A percentile compares a stretch with the other conserved stretches of the same genome.
Evolutionary conservation across 2,888 invertebrate genomes (phyloP).

Genomic region (Argynnis bischoffii): DNA sequence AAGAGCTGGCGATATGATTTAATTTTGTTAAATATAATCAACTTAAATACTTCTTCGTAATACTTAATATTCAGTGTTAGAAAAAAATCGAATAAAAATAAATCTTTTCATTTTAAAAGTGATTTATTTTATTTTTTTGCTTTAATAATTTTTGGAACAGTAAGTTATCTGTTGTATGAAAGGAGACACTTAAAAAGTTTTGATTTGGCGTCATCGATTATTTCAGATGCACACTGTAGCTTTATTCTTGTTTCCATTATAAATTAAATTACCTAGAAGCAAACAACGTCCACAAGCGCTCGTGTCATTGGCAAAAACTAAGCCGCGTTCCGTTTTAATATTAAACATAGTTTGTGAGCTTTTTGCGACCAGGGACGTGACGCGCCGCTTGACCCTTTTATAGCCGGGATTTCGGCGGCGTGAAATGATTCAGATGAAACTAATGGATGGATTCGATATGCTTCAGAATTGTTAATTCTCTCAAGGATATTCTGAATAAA

Average conservation of each 20-base stretch:
- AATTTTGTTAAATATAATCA: no score
- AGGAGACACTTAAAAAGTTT: slow-evolving; percentile 3
- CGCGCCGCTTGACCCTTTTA: slow-evolving; percentile 78
- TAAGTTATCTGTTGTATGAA: background rate
- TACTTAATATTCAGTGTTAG: no score
- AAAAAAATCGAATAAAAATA: no score
- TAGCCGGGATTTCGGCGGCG: slow-evolving; percentile 62
- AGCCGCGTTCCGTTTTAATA: slow-evolving; percentile 72
- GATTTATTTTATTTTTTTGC: no score
- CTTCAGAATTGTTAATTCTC: slow-evolving; percentile 31
- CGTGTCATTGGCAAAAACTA: slow-evolving; percentile 46
- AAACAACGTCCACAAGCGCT: slow-evolving; percentile 34
- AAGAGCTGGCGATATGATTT: no score
- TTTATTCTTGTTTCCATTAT: slow-evolving; percentile 26
- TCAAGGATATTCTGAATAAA: slow-evolving; percentile 5
- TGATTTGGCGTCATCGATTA: slow-evolving; percentile 14
- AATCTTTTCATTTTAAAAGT: no score
- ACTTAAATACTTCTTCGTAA: no score
- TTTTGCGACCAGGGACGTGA: slow-evolving; percentile 69
- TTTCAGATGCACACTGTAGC: slow-evolving; percentile 2
- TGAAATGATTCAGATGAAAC: slow-evolving; percentile 44
- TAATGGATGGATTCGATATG: slow-evolving; percentile 45
- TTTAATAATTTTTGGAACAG: no score
- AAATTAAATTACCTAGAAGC: slow-evolving; percentile 39
- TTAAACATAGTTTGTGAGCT: slow-evolving; percentile 77